These are phyloP conservation scores for Charaxes varanes DNA, from an alignment of 1,140 invertebrate species.

Conservation along the genomic window DNA sequence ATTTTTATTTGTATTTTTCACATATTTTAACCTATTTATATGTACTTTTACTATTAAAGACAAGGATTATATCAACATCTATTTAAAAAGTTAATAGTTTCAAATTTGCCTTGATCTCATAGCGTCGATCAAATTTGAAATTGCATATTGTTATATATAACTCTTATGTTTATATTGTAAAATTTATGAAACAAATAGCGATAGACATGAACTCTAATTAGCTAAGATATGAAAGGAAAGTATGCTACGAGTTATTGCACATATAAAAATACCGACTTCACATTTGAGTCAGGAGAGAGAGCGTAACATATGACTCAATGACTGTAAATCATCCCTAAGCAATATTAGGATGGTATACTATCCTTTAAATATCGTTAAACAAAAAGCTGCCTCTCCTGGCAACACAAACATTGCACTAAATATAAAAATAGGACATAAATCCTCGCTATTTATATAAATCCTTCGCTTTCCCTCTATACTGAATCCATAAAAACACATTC, in stretches of 20 bases:
- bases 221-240: constrained; percentile 63
- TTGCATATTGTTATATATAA: constrained; percentile 29
- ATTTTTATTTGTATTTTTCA: constrained; percentile 71
- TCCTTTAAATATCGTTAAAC: constrained; percentile 30
- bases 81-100: constrained; percentile 30
- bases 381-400: constrained; percentile 37
- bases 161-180: constrained; percentile 34
- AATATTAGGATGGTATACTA: constrained; percentile 1
- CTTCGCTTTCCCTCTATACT: too few relatives aligned
- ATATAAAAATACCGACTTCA: constrained; percentile 62
- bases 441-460: too few relatives aligned
- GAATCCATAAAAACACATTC: constrained; percentile 23
- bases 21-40: constrained; percentile 65
- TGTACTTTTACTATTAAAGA: constrained; percentile 64
- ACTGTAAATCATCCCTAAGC: too few relatives aligned
- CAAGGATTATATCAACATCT: constrained; percentile 68
- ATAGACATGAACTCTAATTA: constrained; percentile 46
- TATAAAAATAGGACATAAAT: too few relatives aligned
- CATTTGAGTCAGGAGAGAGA: constrained; percentile 37
- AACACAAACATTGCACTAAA: constrained; percentile 10
- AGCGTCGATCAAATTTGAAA: constrained; percentile 20
- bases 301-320: constrained; percentile 23
- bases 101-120: constrained; percentile 8
- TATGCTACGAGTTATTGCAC: constrained; percentile 65
- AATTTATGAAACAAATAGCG: constrained; percentile 24